Evolutionary conservation across 1,140 invertebrate species (phyloP), one percentile per base, ranked within the genome.

Genomic region (Meloidogyne hapla): DNA sequence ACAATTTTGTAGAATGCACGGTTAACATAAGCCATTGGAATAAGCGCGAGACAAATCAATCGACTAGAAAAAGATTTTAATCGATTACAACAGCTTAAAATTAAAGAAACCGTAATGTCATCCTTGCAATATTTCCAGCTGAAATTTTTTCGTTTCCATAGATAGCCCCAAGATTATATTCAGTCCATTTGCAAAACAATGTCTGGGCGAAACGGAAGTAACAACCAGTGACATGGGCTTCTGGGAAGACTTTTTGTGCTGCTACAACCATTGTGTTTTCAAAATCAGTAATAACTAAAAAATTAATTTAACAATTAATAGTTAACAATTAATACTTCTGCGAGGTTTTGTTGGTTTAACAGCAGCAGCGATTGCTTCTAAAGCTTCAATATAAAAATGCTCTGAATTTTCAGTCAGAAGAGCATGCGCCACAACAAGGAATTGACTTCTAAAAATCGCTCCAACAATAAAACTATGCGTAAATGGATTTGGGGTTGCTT

Each of bases 341-440:
- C 33, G 33, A 33, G 65, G 65, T 21, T 33, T 67, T 0, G 40
- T 21, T 5, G 65, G 65, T 42, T 42, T n/a, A 38, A 67, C n/a
- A 38, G 65, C n/a, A 38, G 2, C n/a, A 33, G 40, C 18, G n/a
- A 67, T 6, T 1, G 65, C 65, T 8, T 67, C 65, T 8, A 67
- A 23, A 1, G 40, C 65, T 42, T 67, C 65, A 18, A 18, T 18
- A 67, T 67, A 67, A 42, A 38, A 67, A 6, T 3, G 5, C 1
- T 67, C 65, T 23, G 65, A 33, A 33, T 23, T 23, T 25, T 42
- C 65, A 33, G 65, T 18, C 12, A 67, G n/a, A 33, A 67, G 65
- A 1, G 21, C 65, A 67, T 67, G 65, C 1, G 65, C 65, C 1
- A n/a, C 65, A 67, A 67, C n/a, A 25, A 67, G 23, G n/a, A 67